These are phyloP conservation scores for Pseudocheirus occidentalis DNA, from an alignment of 2,797 vertebrate species.

Conservation along the genomic window DNA sequence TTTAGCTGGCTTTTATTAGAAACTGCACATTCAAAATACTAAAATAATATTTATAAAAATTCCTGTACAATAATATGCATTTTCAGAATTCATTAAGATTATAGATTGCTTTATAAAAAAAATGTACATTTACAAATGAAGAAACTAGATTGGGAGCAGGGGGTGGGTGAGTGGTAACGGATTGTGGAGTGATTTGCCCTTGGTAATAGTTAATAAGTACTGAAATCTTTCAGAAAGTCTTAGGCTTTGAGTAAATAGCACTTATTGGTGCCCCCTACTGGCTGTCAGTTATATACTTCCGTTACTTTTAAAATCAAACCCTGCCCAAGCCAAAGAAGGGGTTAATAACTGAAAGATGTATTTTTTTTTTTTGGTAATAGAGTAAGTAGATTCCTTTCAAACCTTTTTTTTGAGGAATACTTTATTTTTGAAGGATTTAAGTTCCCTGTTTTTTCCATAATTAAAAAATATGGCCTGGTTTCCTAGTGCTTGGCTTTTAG, in stretches of 20 bases:
- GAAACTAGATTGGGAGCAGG: background rate
- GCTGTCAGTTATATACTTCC: background rate
- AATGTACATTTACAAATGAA: background rate
- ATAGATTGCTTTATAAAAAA: background rate
- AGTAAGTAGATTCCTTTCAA: background rate
- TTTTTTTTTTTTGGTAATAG: background rate
- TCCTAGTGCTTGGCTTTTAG: slow-evolving; percentile 9
- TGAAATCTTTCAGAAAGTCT: background rate
- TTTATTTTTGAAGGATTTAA: slow-evolving; percentile 1
- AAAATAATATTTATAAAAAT: background rate
- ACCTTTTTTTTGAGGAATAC: background rate
- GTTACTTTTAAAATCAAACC: background rate
- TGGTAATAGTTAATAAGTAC: background rate
- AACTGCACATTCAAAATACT: background rate
- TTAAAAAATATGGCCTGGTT: background rate
- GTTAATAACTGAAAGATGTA: background rate
- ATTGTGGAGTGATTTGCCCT: background rate
- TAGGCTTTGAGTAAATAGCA: background rate
- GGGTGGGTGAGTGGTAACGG: background rate
- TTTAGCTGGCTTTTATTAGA: background rate
- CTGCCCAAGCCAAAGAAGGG: background rate
- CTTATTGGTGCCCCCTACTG: background rate
- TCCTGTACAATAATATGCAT: background rate
- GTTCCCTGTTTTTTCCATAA: slow-evolving; percentile 10
- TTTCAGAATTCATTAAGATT: background rate